Percentiles rank a stretch among this genome's conserved stretches.
Evolutionary conservation across 2,797 vertebrate genomes (phyloP).

Genomic region (Syngnathus acus): DNA sequence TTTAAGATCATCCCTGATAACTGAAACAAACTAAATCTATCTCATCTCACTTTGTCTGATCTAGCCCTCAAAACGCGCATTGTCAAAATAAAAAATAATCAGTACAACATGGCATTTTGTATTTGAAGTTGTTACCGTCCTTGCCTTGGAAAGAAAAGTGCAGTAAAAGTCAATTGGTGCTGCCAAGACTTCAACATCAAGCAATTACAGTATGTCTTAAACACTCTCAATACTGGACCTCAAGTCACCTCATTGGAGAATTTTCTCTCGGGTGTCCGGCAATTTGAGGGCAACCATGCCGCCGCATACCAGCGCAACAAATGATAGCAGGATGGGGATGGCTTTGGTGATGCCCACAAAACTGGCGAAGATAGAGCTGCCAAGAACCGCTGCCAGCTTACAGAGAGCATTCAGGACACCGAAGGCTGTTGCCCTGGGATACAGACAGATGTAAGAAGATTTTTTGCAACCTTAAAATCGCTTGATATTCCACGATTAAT

Average conservation of each 20-base stretch:
- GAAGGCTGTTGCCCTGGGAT: slow-evolving; percentile 85
- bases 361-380: slow-evolving; percentile 89
- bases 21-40: neutral
- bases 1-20: neutral
- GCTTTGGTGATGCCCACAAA: slow-evolving; percentile 87
- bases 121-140: slow-evolving; percentile 10
- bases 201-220: slow-evolving; percentile 4
- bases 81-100: slow-evolving; percentile 4
- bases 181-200: slow-evolving; percentile 9
- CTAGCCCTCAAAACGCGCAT: slow-evolving; percentile 12
- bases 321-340: slow-evolving; percentile 88
- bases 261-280: slow-evolving; percentile 89
- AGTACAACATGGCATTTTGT: slow-evolving; percentile 11
- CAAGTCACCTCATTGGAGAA: slow-evolving; percentile 78
- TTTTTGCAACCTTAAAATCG: neutral
- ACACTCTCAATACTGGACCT: neutral
- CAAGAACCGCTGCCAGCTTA: slow-evolving; percentile 86
- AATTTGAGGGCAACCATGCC: slow-evolving; percentile 85
- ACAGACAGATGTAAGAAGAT: slow-evolving; percentile 2
- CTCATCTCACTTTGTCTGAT: neutral
- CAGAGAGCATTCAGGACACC: slow-evolving; percentile 90
- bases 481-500: neutral
- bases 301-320: slow-evolving; percentile 80
- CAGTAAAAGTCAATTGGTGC: slow-evolving; percentile 13
- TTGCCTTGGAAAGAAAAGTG: slow-evolving; percentile 8